Percentiles rank a stretch among this genome's conserved stretches.
Evolutionary conservation across 2,888 invertebrate genomes (phyloP).

Genomic region (Spatulosminthurus flaviceps): DNA sequence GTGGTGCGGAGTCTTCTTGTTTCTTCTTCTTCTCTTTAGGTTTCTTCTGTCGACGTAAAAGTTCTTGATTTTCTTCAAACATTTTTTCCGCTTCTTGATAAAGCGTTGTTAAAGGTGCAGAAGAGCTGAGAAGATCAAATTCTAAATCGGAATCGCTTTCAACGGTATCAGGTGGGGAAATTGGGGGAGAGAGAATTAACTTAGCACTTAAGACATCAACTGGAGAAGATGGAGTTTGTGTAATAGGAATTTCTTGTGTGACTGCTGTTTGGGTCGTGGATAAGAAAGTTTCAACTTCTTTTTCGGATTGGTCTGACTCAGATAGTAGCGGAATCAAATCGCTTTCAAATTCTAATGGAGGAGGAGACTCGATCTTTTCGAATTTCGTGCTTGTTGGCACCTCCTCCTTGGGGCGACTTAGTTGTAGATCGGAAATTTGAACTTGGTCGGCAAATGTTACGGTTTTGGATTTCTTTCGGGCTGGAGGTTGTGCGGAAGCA

Average conservation of each 20-base stretch:
- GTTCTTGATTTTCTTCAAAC: conserved; percentile 38
- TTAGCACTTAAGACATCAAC: background rate
- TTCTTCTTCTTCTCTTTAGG: conserved; percentile 49
- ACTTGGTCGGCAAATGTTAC: conserved; percentile 46
- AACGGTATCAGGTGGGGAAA: background rate
- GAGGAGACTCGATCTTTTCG: background rate
- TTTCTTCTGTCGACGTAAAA: background rate
- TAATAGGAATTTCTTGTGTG: background rate
- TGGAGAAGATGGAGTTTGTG: conserved; percentile 12
- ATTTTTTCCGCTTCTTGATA: conserved; percentile 43
- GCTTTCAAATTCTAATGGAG: background rate
- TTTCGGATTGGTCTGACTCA: background rate
- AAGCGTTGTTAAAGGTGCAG: background rate
- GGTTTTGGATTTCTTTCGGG: conserved; percentile 36
- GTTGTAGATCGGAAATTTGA: background rate
- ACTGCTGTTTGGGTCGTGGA: background rate
- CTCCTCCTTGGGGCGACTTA: background rate
- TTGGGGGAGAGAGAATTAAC: conserved; percentile 3
- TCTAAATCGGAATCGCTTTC: conserved; percentile 20
- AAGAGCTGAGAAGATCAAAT: background rate
- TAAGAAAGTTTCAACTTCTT: background rate
- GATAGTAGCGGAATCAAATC: background rate
- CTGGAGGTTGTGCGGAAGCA: background rate
- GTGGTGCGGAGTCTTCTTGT: conserved; percentile 48
- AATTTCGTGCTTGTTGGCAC: background rate